phyloP scores from a whole-genome alignment of 2,888 invertebrate genomes.

The Amphipoea oculea region DNA sequence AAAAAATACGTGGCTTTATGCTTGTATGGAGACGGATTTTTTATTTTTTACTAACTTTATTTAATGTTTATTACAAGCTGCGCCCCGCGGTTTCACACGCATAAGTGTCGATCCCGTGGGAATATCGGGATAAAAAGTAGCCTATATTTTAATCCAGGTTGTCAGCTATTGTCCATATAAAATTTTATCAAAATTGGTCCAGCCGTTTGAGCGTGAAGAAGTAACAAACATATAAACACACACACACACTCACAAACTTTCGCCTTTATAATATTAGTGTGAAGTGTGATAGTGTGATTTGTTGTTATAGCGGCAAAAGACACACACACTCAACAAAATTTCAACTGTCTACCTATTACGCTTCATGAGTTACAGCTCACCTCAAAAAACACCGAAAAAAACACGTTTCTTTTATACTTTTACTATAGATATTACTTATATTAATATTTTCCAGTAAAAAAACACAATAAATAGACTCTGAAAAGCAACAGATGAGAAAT shows the following conservation, averaged over 20 bases:
- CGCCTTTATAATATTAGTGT: too few species aligned
- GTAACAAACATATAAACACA: too few species aligned
- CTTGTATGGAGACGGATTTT: not conserved
- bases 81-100: too few species aligned
- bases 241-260: too few species aligned
- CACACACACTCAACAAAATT: not conserved
- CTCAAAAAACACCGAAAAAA: not conserved
- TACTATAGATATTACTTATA: not conserved
- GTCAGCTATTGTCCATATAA: too few species aligned
- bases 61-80: not conserved
- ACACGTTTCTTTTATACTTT: not conserved
- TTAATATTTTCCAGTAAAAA: constrained; percentile 5
- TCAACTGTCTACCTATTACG: not conserved
- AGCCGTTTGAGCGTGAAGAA: too few species aligned
- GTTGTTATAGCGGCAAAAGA: not conserved
- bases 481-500: constrained; percentile 57
- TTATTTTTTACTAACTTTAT: not conserved
- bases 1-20: not conserved
- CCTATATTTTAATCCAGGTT: too few species aligned
- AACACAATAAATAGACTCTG: not conserved
- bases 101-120: too few species aligned
- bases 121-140: too few species aligned
- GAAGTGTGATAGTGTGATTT: not conserved
- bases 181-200: too few species aligned
- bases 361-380: not conserved